Conservation (phyloP, 2,888 invertebrate genomes). For the Megamerina dolium region DNA sequence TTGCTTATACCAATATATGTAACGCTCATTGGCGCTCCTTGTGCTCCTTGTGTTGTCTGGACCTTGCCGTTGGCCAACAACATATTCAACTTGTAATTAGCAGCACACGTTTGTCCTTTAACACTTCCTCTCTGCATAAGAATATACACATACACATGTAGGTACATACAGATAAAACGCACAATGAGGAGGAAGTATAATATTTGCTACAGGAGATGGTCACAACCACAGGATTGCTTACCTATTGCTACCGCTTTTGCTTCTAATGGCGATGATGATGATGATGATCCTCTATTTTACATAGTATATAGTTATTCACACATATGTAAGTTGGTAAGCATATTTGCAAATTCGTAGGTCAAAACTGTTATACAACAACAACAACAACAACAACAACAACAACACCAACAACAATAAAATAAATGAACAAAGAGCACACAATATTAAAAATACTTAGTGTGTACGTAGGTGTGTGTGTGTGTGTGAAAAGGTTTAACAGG, state of each 20-base stretch:
- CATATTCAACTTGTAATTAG: constrained; percentile 28
- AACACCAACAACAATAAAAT: not conserved
- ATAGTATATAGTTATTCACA: no score
- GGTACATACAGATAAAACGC: no score
- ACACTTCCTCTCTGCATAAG: no score
- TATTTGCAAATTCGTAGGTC: constrained; percentile 37
- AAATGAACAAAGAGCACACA: not conserved
- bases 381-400: constrained; percentile 2
- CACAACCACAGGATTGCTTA: no score
- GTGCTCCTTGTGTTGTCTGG: no score
- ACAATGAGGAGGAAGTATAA: no score
- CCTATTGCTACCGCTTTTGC: not conserved
- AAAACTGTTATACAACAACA: constrained; percentile 33
- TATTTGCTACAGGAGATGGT: no score
- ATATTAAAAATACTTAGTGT: no score
- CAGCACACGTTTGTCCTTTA: constrained; percentile 30
- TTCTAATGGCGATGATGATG: not conserved
- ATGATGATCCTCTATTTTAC: constrained; percentile 12
- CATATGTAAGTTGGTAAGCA: no score
- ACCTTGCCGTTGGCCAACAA: constrained; percentile 18
- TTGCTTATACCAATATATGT: not conserved
- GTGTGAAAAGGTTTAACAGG: constrained; percentile 16
- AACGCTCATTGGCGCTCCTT: not conserved
- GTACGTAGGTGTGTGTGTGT: constrained; percentile 18
- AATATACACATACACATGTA: no score